Evolutionary conservation across 2,113 vertebrate species (phyloP).

Genomic region (Anguilla japonica): DNA sequence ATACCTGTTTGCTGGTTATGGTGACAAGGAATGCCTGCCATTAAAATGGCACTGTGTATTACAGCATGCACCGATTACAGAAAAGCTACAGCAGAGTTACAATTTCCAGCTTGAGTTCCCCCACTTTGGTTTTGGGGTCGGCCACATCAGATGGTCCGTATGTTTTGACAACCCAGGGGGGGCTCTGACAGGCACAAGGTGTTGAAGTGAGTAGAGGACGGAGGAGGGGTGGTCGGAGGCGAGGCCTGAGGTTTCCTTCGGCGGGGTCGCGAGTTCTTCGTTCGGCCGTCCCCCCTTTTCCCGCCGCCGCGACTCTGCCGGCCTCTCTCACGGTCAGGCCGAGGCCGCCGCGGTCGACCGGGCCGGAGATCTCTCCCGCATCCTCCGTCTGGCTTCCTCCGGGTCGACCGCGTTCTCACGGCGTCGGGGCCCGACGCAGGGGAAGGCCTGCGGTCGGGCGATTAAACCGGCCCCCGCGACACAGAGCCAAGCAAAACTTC

Average conservation of each 20-base stretch:
- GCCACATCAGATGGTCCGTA: constrained; percentile 6
- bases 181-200: background rate
- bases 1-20: background rate
- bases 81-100: background rate
- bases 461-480: constrained; percentile 60
- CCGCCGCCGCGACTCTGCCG: background rate
- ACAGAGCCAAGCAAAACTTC: constrained; percentile 74
- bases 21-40: background rate
- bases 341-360: background rate
- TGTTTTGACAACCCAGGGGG: constrained; percentile 12
- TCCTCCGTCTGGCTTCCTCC: constrained; percentile 34
- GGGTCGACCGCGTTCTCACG: constrained; percentile 55
- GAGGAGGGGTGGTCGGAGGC: background rate
- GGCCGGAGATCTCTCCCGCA: background rate
- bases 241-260: background rate
- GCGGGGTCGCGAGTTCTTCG: background rate
- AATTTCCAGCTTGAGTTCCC: constrained; percentile 4
- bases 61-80: background rate
- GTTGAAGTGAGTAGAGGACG: background rate
- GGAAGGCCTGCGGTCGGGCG: constrained; percentile 69
- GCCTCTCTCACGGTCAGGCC: background rate
- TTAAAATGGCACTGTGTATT: constrained; percentile 1
- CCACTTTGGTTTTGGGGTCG: constrained; percentile 7
- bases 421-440: constrained; percentile 59
- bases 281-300: background rate